phyloP scores from a whole-genome alignment of 2,888 invertebrate species.

The Dione juno region DNA sequence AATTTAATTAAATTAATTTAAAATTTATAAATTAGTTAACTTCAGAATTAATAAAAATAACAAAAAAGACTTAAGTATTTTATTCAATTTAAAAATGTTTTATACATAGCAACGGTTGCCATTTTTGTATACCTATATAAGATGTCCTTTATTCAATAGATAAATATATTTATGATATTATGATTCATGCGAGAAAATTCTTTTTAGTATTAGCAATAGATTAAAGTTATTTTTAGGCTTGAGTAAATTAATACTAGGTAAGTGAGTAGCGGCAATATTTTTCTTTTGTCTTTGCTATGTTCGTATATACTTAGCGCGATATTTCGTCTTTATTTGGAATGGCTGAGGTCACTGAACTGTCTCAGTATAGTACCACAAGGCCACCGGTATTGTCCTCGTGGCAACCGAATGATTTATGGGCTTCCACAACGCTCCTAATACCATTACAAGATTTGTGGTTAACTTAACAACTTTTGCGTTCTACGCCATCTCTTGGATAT shows the following conservation, averaged over 20 bases:
- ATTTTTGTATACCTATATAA: no score
- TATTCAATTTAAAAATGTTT: no score
- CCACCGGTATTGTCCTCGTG: conserved; percentile 64
- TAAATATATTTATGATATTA: no score
- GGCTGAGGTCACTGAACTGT: conserved; percentile 59
- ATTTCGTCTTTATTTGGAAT: conserved; percentile 64
- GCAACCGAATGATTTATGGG: conserved; percentile 47
- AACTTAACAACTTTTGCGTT: conserved; percentile 36
- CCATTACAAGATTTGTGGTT: conserved; percentile 46
- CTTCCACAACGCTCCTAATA: conserved; percentile 47
- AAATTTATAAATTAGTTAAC: no score
- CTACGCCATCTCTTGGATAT: conserved; percentile 10
- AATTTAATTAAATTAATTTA: no score
- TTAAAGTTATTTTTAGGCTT: conserved; percentile 32
- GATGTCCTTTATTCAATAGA: no score
- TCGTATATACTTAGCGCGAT: conserved; percentile 53
- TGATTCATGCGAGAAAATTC: no score
- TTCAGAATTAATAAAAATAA: no score
- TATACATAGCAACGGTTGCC: no score
- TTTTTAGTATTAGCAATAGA: conserved; percentile 29
- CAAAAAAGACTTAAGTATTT: no score
- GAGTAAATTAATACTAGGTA: background rate
- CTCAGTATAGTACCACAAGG: conserved; percentile 62
- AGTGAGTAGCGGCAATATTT: background rate
- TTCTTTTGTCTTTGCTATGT: conserved; percentile 47